These are phyloP conservation scores for Haemorhous mexicanus DNA, from an alignment of 2,113 vertebrate genomes.

Conservation along the genomic window DNA sequence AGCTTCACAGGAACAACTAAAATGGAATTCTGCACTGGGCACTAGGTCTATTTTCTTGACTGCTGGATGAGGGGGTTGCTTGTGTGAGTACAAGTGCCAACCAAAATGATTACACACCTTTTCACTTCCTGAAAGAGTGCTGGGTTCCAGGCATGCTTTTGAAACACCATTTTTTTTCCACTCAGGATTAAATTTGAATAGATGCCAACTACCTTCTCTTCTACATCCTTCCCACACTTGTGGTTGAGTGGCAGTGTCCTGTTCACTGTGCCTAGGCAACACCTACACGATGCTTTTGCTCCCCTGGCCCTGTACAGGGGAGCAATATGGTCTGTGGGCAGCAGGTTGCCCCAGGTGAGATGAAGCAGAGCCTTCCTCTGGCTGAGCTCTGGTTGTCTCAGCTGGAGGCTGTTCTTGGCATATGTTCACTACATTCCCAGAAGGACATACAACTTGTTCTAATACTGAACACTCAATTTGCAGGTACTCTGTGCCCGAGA, in stretches of 20 bases:
- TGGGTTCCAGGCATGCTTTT: not conserved
- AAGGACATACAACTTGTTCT: not conserved
- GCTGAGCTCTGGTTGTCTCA: not conserved
- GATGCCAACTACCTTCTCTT: not conserved
- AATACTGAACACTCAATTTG: not conserved
- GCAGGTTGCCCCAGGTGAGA: not conserved
- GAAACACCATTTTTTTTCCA: not conserved
- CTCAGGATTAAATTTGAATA: not conserved
- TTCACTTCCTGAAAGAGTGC: not conserved
- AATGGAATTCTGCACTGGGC: not conserved
- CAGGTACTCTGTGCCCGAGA: not conserved
- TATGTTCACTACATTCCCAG: not conserved
- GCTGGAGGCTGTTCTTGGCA: not conserved
- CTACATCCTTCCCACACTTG: rapidly evolving
- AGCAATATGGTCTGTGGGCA: not conserved
- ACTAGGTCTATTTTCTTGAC: not conserved
- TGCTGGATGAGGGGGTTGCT: rapidly evolving
- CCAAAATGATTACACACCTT: not conserved
- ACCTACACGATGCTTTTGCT: rapidly evolving
- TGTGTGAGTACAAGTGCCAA: rapidly evolving
- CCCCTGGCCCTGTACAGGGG: rapidly evolving
- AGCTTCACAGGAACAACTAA: rapidly evolving
- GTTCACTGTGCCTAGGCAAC: rapidly evolving
- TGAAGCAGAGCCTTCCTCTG: not conserved
- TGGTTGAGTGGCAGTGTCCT: not conserved